phyloP scores from a whole-genome alignment of 2,113 vertebrate species.

The Peromyscus polionotus region DNA sequence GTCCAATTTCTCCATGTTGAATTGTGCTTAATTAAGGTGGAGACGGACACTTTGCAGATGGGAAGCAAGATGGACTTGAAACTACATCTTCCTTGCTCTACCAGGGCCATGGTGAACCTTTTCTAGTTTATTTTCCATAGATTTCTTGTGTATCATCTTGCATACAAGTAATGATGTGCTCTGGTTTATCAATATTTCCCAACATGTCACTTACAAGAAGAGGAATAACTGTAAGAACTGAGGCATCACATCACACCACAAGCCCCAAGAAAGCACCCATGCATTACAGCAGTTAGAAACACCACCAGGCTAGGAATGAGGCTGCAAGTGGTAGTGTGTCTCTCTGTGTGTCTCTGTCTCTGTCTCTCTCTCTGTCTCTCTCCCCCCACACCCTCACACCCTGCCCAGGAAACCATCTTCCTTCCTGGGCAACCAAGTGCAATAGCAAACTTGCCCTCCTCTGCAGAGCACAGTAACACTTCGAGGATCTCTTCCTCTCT shows the following conservation, averaged over 20 bases:
- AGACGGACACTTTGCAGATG: not conserved
- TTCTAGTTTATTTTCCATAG: slow-evolving; percentile 5
- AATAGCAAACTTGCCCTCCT: not conserved
- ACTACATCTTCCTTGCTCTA: too few species aligned
- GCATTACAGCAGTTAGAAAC: not conserved
- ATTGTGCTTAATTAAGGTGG: slow-evolving; percentile 25
- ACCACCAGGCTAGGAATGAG: not conserved
- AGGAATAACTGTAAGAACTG: not conserved
- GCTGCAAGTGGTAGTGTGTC: not conserved
- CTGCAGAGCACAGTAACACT: not conserved
- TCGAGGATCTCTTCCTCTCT: not conserved
- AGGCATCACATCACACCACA: not conserved
- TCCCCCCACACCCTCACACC: not conserved
- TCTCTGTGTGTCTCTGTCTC: not conserved
- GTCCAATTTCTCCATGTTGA: not conserved
- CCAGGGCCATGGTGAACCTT: not conserved
- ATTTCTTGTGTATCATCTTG: slow-evolving; percentile 45
- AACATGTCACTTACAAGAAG: not conserved
- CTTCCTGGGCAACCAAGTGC: not conserved
- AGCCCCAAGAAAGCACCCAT: not conserved
- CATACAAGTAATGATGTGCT: not conserved
- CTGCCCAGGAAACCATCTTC: not conserved
- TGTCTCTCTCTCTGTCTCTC: not conserved
- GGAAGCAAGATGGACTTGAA: slow-evolving; percentile 10
- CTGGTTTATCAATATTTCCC: not conserved